These are phyloP conservation scores for Bathynomus jamesi DNA, from an alignment of 1,140 invertebrate species.

Conservation along the genomic window DNA sequence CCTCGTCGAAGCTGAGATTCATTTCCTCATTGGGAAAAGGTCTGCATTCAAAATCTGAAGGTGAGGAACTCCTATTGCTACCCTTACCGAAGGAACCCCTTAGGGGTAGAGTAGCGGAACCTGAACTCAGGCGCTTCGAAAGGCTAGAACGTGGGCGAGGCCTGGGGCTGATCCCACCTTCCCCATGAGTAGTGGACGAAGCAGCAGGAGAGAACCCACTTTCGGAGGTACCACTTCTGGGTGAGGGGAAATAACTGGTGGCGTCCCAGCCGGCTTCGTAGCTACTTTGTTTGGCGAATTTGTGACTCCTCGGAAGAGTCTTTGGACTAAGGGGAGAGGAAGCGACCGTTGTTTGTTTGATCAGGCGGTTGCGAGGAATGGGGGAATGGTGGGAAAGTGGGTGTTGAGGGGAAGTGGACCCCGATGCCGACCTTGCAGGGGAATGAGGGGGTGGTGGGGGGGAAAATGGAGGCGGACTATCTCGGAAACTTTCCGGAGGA, in stretches of 20 bases:
- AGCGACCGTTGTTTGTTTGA: conserved; percentile 20
- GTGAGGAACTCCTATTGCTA: conserved; percentile 11
- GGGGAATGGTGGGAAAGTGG: conserved; percentile 15
- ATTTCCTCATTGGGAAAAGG: conserved; percentile 31
- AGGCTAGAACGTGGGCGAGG: conserved; percentile 30
- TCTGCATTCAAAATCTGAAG: conserved; percentile 29
- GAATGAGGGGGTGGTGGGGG: conserved; percentile 29
- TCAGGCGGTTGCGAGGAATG: conserved; percentile 18
- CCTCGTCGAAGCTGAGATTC: conserved; percentile 30
- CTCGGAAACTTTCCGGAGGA: conserved; percentile 35
- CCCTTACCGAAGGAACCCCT: conserved; percentile 18
- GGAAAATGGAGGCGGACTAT: conserved; percentile 33
- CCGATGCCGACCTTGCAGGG: conserved; percentile 22
- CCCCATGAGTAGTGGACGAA: background rate
- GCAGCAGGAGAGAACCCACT: background rate
- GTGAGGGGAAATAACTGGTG: background rate
- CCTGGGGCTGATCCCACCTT: conserved; percentile 29
- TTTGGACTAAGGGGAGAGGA: conserved; percentile 27
- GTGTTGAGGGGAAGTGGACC: conserved; percentile 22
- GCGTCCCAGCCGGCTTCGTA: conserved; percentile 32
- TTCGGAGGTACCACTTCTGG: background rate
- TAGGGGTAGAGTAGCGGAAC: conserved; percentile 32
- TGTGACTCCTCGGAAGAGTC: conserved; percentile 34
- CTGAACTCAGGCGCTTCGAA: conserved; percentile 29
- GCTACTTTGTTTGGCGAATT: conserved; percentile 29